These are phyloP conservation scores for Dynastes grantii DNA, from an alignment of 2,888 invertebrate genomes.

Conservation along the genomic window DNA sequence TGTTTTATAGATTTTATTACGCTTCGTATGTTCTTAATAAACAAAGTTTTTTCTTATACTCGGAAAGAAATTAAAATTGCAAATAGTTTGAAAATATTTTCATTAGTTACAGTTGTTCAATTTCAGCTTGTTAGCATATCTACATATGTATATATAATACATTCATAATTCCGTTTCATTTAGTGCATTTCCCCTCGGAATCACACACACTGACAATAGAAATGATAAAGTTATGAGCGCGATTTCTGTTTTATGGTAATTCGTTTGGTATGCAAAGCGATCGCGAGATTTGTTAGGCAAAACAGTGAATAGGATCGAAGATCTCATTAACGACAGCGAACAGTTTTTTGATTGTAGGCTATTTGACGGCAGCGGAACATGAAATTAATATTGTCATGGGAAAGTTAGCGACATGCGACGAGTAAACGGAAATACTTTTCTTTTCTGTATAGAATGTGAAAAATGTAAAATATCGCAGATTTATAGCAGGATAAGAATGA, in stretches of 20 bases:
- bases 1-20: too few relatives aligned
- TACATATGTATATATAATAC: too few relatives aligned
- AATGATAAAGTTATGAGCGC: not conserved
- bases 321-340: not conserved
- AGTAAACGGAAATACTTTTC: not conserved
- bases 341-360: not conserved
- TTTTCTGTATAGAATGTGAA: too few relatives aligned
- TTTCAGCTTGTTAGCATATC: too few relatives aligned
- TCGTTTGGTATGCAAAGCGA: not conserved
- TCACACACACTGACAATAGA: not conserved
- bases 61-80: too few relatives aligned
- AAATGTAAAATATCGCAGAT: too few relatives aligned
- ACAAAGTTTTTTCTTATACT: too few relatives aligned
- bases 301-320: not conserved
- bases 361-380: not conserved
- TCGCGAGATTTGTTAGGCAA: not conserved
- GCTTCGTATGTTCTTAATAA: too few relatives aligned
- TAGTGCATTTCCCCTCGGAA: not conserved
- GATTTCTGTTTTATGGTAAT: not conserved
- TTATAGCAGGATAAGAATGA: too few relatives aligned
- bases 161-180: too few relatives aligned
- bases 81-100: too few relatives aligned
- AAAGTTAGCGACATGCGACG: not conserved
- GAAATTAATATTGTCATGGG: conserved; percentile 6
- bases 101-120: too few relatives aligned